Conservation (phyloP, 2,797 vertebrate genomes). For the Novumbra hubbsi region DNA sequence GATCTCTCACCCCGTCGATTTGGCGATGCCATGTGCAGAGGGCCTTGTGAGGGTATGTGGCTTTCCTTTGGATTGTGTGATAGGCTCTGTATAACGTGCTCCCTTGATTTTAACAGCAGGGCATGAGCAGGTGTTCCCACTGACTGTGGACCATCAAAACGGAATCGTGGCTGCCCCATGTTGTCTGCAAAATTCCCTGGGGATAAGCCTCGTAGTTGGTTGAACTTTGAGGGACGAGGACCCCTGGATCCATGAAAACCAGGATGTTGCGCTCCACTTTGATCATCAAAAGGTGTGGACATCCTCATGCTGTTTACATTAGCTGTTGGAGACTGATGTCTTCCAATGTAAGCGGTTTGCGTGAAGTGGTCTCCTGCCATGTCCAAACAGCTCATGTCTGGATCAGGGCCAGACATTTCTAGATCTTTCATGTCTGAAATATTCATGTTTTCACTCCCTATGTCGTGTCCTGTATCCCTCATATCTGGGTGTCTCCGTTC, state of each 20-base stretch:
- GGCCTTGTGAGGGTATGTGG: slow-evolving; percentile 67
- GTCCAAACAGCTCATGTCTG: neutral
- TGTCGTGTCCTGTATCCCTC: slow-evolving; percentile 3
- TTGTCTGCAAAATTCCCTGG: slow-evolving; percentile 50
- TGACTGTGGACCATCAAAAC: slow-evolving; percentile 71
- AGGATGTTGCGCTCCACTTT: slow-evolving; percentile 29
- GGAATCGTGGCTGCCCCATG: slow-evolving; percentile 59
- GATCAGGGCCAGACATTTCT: neutral
- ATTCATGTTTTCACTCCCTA: neutral
- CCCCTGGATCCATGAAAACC: slow-evolving; percentile 43
- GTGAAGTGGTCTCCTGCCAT: neutral
- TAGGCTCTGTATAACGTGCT: slow-evolving; percentile 54
- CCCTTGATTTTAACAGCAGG: slow-evolving; percentile 29
- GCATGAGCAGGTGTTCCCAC: neutral
- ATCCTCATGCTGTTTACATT: slow-evolving; percentile 4
- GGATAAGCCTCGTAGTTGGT: slow-evolving; percentile 44
- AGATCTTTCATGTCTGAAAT: neutral
- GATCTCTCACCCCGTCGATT: slow-evolving; percentile 74
- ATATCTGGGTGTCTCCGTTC: slow-evolving; percentile 8
- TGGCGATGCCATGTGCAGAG: slow-evolving; percentile 75
- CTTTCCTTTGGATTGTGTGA: slow-evolving; percentile 54
- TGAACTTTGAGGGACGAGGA: slow-evolving; percentile 41
- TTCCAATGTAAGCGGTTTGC: neutral
- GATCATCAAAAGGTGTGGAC: slow-evolving; percentile 42
- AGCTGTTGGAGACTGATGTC: neutral